These are phyloP conservation scores for Noctua janthina DNA, from an alignment of 2,888 invertebrate species.

Conservation along the genomic window DNA sequence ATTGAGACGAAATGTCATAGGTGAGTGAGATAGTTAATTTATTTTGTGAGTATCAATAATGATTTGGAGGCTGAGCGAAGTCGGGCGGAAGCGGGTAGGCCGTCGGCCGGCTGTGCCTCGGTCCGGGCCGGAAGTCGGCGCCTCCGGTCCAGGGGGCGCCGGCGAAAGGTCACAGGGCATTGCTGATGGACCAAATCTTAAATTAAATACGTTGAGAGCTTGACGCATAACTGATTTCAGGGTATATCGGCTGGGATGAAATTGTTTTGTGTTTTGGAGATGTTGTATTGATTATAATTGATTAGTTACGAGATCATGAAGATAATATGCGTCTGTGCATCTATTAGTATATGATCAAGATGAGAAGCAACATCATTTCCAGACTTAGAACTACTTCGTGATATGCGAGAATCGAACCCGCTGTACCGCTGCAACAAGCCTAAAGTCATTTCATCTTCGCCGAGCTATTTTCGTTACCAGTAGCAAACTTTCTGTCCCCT, in stretches of 20 bases:
- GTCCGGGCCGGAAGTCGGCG: conserved; percentile 68
- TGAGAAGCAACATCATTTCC: not conserved
- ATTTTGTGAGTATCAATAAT: conserved; percentile 65
- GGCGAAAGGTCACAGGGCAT: conserved; percentile 68
- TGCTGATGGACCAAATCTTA: conserved; percentile 61
- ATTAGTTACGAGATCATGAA: not conserved
- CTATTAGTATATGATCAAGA: too few relatives aligned
- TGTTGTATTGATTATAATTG: not conserved
- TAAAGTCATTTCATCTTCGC: not conserved
- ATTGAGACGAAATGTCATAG: conserved; percentile 48
- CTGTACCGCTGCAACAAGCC: not conserved
- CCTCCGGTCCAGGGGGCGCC: conserved; percentile 61
- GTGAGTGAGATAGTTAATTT: conserved; percentile 58
- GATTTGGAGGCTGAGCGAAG: conserved; percentile 59
- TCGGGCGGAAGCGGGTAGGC: conserved; percentile 68
- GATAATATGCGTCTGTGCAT: not conserved
- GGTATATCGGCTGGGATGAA: conserved; percentile 25
- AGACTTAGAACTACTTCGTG: not conserved
- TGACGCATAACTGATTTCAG: conserved; percentile 60
- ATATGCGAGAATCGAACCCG: conserved; percentile 10
- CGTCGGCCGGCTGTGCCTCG: conserved; percentile 58
- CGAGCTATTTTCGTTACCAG: not conserved
- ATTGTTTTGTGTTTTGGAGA: not conserved
- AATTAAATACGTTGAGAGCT: conserved; percentile 56
- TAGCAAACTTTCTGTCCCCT: not conserved